phyloP scores from a whole-genome alignment of 2,888 invertebrate species.

The Glaucopsyche alexis region DNA sequence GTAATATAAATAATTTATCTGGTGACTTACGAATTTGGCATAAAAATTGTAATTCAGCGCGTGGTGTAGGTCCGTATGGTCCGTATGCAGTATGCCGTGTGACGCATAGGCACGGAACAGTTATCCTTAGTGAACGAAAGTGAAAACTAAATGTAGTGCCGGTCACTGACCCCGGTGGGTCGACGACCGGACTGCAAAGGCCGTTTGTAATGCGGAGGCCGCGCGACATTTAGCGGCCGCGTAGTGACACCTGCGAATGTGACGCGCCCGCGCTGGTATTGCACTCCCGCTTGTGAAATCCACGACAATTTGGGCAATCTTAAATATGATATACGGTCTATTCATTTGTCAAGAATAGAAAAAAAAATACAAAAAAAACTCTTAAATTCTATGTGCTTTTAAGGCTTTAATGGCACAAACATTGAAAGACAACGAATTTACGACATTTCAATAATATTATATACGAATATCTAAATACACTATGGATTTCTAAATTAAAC shows the following conservation, averaged over 20 bases:
- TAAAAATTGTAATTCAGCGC: conserved; percentile 54
- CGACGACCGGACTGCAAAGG: conserved; percentile 79
- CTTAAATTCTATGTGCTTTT: not conserved
- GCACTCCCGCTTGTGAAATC: conserved; percentile 45
- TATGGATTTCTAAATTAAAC: too few species aligned
- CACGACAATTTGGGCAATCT: conserved; percentile 18
- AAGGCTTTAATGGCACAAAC: not conserved
- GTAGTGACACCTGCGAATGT: conserved; percentile 43
- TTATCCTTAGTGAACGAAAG: conserved; percentile 80
- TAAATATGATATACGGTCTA: not conserved
- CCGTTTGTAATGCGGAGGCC: conserved; percentile 78
- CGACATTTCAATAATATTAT: too few species aligned
- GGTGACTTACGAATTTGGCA: conserved; percentile 25
- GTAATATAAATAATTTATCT: conserved; percentile 18
- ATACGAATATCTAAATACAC: too few species aligned
- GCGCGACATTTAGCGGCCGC: conserved; percentile 66
- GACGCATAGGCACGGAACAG: conserved; percentile 63
- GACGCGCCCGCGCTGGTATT: conserved; percentile 52
- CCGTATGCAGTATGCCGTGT: conserved; percentile 44
- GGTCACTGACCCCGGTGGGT: conserved; percentile 73
- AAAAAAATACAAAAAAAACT: too few species aligned
- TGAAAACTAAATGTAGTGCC: conserved; percentile 77
- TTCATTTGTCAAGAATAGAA: not conserved
- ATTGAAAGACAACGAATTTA: too few species aligned
- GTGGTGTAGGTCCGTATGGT: conserved; percentile 53